These are phyloP conservation scores for Oryctes rhinoceros DNA, from an alignment of 1,140 invertebrate genomes.

Conservation along the genomic window DNA sequence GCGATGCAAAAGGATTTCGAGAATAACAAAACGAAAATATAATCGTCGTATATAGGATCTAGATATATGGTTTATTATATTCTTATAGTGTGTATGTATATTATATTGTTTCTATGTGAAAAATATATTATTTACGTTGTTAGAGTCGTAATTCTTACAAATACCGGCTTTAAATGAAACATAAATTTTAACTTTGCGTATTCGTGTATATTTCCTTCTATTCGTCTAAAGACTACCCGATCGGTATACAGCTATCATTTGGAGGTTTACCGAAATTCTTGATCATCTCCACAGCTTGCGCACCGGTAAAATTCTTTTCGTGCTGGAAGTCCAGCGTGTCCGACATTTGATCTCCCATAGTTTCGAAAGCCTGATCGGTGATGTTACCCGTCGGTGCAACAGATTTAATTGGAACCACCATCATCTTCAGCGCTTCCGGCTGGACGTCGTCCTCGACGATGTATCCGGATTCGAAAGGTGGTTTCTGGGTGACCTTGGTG, in stretches of 20 bases:
- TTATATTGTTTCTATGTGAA: background rate
- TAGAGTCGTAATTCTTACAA: too few relatives aligned
- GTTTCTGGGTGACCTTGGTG: constrained; percentile 25
- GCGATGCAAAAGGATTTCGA: constrained; percentile 45
- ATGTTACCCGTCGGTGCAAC: constrained; percentile 57
- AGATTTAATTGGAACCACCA: constrained; percentile 58
- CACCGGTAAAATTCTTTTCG: constrained; percentile 57
- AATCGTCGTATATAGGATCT: constrained; percentile 4
- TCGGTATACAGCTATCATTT: background rate
- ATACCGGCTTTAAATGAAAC: too few relatives aligned
- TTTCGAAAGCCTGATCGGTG: constrained; percentile 61
- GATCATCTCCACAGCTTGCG: constrained; percentile 54
- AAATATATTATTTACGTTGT: constrained; percentile 26
- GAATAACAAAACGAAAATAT: constrained; percentile 45
- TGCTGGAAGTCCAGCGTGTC: constrained; percentile 58
- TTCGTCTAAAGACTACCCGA: background rate
- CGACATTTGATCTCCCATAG: constrained; percentile 59
- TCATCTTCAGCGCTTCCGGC: constrained; percentile 55
- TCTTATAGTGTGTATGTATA: background rate
- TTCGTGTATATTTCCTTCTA: background rate
- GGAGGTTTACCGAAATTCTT: constrained; percentile 38
- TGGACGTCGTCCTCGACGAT: constrained; percentile 59
- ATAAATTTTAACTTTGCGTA: too few relatives aligned
- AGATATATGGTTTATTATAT: background rate
- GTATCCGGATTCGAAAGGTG: constrained; percentile 54